Conservation (phyloP, 2,888 invertebrate species). For the Antheraea assamensis region DNA sequence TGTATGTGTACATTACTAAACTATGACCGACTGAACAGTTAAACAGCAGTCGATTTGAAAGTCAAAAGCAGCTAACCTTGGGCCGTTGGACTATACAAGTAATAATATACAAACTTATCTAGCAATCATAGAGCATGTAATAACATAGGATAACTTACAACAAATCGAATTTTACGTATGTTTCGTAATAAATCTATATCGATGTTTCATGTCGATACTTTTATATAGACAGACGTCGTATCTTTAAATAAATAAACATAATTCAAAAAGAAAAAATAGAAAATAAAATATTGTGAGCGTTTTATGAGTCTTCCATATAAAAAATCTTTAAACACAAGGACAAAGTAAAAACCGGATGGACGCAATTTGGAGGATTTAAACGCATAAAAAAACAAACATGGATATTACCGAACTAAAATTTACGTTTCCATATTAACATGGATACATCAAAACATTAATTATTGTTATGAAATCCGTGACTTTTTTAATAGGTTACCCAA, state of each 20-base stretch:
- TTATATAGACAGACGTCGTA: neutral
- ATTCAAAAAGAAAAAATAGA: neutral
- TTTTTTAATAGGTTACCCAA: too few species aligned
- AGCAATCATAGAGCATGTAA: neutral
- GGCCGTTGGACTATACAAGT: neutral
- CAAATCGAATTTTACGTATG: neutral
- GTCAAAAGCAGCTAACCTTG: neutral
- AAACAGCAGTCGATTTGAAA: neutral
- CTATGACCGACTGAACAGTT: neutral
- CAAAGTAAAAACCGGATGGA: neutral
- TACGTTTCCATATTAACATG: too few species aligned
- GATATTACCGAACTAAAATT: too few species aligned
- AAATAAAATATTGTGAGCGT: neutral
- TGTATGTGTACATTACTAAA: neutral
- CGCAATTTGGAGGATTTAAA: neutral
- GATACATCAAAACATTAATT: too few species aligned
- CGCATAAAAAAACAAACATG: neutral
- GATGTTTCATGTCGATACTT: neutral
- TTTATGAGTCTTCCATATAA: neutral
- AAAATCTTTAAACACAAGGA: neutral
- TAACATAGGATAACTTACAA: neutral
- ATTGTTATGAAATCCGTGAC: too few species aligned
- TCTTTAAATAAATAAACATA: neutral
- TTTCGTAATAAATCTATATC: constrained; percentile 1
- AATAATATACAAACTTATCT: neutral